Evolutionary conservation across 2,113 vertebrate species (phyloP).

Genomic region (Spheniscus mendiculus): DNA sequence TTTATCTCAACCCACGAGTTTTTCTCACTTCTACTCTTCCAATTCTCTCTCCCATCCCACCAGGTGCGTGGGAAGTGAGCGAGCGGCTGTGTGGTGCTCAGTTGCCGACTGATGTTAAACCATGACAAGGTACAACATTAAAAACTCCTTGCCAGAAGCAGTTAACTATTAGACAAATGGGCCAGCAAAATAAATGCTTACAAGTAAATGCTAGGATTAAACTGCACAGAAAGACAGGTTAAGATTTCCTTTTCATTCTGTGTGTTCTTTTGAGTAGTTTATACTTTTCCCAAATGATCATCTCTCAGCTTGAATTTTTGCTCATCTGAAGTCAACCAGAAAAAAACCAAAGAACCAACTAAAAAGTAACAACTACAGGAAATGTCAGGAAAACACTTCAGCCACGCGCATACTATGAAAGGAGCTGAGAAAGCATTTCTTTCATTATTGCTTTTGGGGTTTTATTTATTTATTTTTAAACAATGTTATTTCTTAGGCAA

Average conservation of each 20-base stretch:
- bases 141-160: neutral
- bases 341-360: neutral
- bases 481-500: neutral
- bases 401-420: neutral
- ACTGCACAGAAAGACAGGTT: neutral
- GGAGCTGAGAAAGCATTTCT: neutral
- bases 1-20: no score
- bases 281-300: neutral
- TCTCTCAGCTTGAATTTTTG: neutral
- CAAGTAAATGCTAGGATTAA: neutral
- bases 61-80: no score
- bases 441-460: neutral
- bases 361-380: neutral
- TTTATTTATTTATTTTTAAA: neutral
- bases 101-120: no score
- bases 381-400: neutral
- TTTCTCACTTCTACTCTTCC: no score
- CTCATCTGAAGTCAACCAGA: neutral
- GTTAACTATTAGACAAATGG: neutral
- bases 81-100: no score
- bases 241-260: neutral
- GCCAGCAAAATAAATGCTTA: neutral
- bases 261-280: neutral
- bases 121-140: neutral
- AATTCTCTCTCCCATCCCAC: no score